Evolutionary conservation across 2,797 vertebrate genomes (phyloP), one percentile per base, ranked within the genome.

Genomic region (Chelon auratus): DNA sequence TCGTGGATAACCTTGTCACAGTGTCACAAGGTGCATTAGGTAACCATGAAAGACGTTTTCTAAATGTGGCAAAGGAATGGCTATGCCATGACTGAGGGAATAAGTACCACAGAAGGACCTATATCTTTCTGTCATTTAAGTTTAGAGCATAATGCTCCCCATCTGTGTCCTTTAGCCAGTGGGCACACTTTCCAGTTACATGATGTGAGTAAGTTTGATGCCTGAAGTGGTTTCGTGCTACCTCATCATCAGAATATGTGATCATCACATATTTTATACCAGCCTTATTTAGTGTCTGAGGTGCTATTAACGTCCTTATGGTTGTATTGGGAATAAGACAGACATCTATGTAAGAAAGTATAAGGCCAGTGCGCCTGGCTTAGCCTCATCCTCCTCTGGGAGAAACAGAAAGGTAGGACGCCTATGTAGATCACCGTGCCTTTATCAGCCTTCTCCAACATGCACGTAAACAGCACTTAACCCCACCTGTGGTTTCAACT

Each of bases 11-110:
- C 91, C 89, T 93, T 94, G 93, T 90, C 90, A 88, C 77, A 62
- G 85, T 93, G 90, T 93, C 91, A 91, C 86, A 91, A 90, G 89
- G 86, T 91, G 90, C 92, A 92, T 94, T 94, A 93, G 91, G 88
- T 94, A 95, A 94, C 91, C 84, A 90, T 89, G 91, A 93, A 88
- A 90, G 90, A 94, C 78, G 86, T 91, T 94, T 94, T 94, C 93
- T 94, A 94, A 95, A 94, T 92, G 80, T 90, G 89, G 93, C 87
- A 80, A 82, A 93, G 94, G 94, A 94, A 95, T 94, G 93, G 72
- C 86, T 91, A 90, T 94, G 93, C 89, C 84, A 92, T 92, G 89
- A 92, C 93, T 92, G 87, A 92, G 90, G 90, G 81, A 92, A 89
- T 84, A 82, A 65, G 92, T 90, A 81, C 81, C 80, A 82, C 83